Conservation (phyloP, 2,797 vertebrate genomes). For the Sebastiscus tertius region DNA sequence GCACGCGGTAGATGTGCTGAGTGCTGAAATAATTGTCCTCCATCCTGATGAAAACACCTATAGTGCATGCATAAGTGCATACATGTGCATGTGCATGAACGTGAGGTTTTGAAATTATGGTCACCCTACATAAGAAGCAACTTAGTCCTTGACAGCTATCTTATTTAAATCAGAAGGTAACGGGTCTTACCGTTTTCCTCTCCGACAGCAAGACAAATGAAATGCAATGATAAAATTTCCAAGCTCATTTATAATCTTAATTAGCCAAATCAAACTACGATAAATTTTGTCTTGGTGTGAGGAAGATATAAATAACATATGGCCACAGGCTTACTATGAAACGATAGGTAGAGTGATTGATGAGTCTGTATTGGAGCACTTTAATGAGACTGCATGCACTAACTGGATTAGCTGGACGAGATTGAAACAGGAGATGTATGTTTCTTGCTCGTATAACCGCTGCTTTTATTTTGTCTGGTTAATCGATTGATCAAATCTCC, state of each 20-base stretch:
- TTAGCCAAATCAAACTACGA: neutral
- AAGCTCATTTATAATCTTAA: neutral
- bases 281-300: neutral
- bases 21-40: neutral
- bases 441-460: neutral
- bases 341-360: neutral
- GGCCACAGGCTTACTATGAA: neutral
- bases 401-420: neutral
- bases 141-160: neutral
- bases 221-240: neutral
- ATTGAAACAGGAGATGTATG: constrained; percentile 2
- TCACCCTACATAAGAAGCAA: neutral
- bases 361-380: neutral
- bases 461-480: constrained; percentile 7
- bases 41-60: neutral
- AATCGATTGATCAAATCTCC: constrained; percentile 16
- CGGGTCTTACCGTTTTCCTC: neutral
- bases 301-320: neutral
- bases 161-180: neutral
- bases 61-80: neutral
- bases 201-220: constrained; percentile 6
- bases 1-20: neutral
- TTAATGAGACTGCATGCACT: constrained; percentile 20
- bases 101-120: rapidly evolving
- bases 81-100: neutral